Base-by-base conservation (phyloP, 2,888 invertebrate species). In the Ophonus ardosiacus region DNA sequence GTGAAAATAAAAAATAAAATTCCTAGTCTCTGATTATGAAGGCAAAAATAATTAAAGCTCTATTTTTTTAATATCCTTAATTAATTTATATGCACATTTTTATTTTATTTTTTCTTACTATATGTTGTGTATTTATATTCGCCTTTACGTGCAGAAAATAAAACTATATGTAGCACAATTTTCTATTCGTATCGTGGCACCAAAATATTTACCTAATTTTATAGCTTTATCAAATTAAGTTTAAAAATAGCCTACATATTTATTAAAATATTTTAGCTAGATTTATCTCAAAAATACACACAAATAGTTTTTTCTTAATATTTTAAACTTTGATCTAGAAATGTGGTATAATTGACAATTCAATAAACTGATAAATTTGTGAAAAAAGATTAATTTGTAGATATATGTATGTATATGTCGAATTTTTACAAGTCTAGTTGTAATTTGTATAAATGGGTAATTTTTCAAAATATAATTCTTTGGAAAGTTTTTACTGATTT, bases 231-330 rank as follows among this genome's bases (percentile, higher is more conserved):
- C 43, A 74, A 74, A 74, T 43, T 43, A 74, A 74, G 18, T 74
- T 74, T 74, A 40, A 74, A 43, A 43, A 59, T 59, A 79, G 79
- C 57, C 57, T 79, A 79, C 61, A 79, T 78, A 78, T 59, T 61
- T 79, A 59, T 61, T 79, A 79, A 59, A 79, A 59, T 79, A 79
- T 79, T 59, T 79, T 79, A 59, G 40, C 79, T 79, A 40, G 18
- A 79, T 80, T 61, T 40, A 80, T 80, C 63, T 31, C 63, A 63
- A 80, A 79, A 80, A 63, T 74, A 74, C 18, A 74, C 43, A 40
- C 43, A 7, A 68, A 15, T 74, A 74, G 43, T 38, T 68, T 43
- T 43, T 74, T 43, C 10, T 31, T 68, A 15, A 59, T 63, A 21
- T 51, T 13, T 13, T 13, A 51, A 51, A 51, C 43, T 51, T 51